These are phyloP conservation scores for Drosophila picticornis DNA, from an alignment of 2,888 invertebrate species.

Conservation along the genomic window DNA sequence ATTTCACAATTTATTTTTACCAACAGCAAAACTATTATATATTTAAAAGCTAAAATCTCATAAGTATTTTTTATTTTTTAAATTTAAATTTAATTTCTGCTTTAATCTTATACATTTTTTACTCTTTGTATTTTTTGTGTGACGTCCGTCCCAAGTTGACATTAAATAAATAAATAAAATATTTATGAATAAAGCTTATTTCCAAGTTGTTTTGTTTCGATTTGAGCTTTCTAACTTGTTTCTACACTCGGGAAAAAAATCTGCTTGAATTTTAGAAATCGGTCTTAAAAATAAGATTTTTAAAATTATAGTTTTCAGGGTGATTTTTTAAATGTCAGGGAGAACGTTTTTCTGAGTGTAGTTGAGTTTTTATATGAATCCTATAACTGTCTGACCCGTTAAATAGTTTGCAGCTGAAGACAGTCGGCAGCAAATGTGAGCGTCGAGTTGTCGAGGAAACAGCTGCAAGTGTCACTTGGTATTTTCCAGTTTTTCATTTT, in stretches of 20 bases:
- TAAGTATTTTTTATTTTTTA: neutral
- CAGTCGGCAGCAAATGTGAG: slow-evolving; percentile 17
- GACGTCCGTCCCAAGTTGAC: neutral
- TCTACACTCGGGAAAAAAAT: too few species aligned
- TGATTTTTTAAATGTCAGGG: neutral
- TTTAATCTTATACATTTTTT: neutral
- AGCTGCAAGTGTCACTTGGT: slow-evolving; percentile 68
- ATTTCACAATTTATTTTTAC: neutral
- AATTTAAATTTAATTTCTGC: neutral
- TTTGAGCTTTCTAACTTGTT: neutral
- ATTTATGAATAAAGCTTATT: neutral
- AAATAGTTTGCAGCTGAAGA: slow-evolving; percentile 29
- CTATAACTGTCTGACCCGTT: neutral
- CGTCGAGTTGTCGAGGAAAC: slow-evolving; percentile 39
- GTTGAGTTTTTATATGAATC: neutral
- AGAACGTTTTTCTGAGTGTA: neutral
- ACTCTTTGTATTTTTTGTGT: neutral
- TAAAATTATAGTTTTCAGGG: neutral
- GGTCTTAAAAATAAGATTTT: neutral
- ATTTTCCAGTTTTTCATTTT: slow-evolving; percentile 44
- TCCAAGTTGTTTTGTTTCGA: neutral
- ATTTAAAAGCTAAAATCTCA: neutral
- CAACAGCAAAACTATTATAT: rapidly evolving
- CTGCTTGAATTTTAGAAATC: neutral
- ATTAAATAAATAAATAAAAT: neutral